Conservation (phyloP, 2,113 vertebrate genomes). For the Tichodroma muraria region DNA sequence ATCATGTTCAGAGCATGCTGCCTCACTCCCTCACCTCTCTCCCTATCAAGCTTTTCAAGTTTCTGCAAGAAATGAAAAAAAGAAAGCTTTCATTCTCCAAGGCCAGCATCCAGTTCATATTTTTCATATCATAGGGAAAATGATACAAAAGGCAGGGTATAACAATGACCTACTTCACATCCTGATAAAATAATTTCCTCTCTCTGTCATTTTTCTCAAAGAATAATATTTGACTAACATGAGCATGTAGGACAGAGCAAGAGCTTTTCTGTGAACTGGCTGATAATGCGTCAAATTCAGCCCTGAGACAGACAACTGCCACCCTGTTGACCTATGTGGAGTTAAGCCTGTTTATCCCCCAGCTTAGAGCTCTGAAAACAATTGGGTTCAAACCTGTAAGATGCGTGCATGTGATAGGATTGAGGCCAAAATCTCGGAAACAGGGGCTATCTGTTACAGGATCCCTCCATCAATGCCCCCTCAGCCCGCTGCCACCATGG, state of each 20-base stretch:
- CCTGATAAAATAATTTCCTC: conserved; percentile 55
- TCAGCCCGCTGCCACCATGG: background rate
- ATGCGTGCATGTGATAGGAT: background rate
- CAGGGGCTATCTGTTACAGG: background rate
- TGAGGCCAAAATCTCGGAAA: background rate
- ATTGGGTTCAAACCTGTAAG: conserved; percentile 15
- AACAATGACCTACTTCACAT: conserved; percentile 42
- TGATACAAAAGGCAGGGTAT: conserved; percentile 26
- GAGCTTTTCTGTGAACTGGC: background rate
- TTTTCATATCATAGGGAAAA: background rate
- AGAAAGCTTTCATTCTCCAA: background rate
- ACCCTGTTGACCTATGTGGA: background rate
- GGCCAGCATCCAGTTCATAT: background rate
- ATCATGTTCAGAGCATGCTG: fast-evolving
- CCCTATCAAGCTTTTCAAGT: background rate
- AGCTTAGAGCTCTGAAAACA: conserved; percentile 29
- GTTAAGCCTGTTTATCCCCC: conserved; percentile 33
- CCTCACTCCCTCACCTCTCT: background rate
- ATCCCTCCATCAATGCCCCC: background rate
- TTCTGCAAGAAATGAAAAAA: background rate
- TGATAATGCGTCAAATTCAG: background rate
- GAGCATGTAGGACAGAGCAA: background rate
- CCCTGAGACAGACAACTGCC: background rate
- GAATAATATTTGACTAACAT: conserved; percentile 35
- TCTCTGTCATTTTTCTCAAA: conserved; percentile 30